Evolutionary conservation across 2,113 vertebrate species (phyloP).

Genomic region (Anhinga rufa): DNA sequence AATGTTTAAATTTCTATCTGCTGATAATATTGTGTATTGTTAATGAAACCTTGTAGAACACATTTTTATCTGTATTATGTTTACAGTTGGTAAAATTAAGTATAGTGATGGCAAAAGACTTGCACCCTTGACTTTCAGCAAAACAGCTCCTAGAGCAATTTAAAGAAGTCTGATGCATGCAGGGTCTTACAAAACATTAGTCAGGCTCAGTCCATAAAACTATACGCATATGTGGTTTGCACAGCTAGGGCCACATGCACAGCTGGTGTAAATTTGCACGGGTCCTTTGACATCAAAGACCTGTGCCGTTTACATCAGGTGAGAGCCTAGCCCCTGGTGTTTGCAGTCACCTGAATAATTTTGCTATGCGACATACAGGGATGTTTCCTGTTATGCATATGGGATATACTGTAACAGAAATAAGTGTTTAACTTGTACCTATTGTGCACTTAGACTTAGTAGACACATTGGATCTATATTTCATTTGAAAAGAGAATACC

Average conservation of each 20-base stretch:
- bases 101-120: not conserved
- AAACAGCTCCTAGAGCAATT: not conserved
- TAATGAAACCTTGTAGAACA: not conserved
- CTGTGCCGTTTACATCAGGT: conserved; percentile 48
- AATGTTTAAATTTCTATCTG: not conserved
- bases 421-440: not conserved
- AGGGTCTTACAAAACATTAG: conserved; percentile 53
- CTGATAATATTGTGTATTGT: not conserved
- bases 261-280: conserved; percentile 58
- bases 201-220: conserved; percentile 63
- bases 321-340: conserved; percentile 60
- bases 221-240: conserved; percentile 44
- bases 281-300: conserved; percentile 60
- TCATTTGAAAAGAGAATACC: not conserved
- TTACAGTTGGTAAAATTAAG: not conserved
- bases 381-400: conserved; percentile 48
- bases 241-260: conserved; percentile 38
- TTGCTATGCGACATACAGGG: conserved; percentile 39
- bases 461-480: not conserved
- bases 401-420: not conserved
- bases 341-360: conserved; percentile 65
- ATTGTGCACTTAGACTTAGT: not conserved
- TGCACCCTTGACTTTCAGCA: not conserved
- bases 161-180: conserved; percentile 14
- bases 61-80: not conserved